phyloP scores from a whole-genome alignment of 1,140 invertebrate genomes.

The Drosophila azteca region DNA sequence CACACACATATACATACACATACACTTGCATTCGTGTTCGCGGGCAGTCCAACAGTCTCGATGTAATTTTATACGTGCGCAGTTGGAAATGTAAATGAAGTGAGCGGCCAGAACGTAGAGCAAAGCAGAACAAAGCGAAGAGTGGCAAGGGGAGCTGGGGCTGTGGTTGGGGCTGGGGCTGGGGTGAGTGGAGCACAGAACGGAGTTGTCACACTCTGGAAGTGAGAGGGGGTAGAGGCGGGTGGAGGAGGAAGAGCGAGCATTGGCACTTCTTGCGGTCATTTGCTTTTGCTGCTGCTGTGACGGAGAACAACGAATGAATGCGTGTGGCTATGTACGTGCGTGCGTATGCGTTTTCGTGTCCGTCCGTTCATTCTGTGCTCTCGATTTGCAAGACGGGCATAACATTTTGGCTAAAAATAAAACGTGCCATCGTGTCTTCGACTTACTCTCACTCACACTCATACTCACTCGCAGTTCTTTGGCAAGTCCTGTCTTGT shows the following conservation, averaged over 20 bases:
- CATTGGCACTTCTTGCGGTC: conserved; percentile 71
- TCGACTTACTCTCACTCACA: conserved; percentile 14
- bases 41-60: conserved; percentile 5
- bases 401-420: conserved; percentile 68
- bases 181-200: conserved; percentile 12
- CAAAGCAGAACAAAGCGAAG: conserved; percentile 17
- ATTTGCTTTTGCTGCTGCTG: conserved; percentile 64
- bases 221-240: conserved; percentile 21
- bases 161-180: conserved; percentile 28
- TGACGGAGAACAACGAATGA: neutral
- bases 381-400: conserved; percentile 71
- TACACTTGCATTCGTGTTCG: neutral
- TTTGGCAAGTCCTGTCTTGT: conserved; percentile 55
- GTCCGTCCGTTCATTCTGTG: conserved; percentile 40
- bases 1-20: conserved; percentile 4
- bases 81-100: conserved; percentile 73
- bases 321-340: conserved; percentile 11
- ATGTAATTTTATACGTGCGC: conserved; percentile 79
- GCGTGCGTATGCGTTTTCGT: conserved; percentile 23
- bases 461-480: conserved; percentile 17
- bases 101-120: conserved; percentile 1
- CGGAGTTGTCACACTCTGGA: neutral
- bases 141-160: neutral
- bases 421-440: conserved; percentile 56
- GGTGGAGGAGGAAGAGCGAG: conserved; percentile 8